Conservation (phyloP, 2,113 vertebrate genomes). For the Rhadina sibilatrix region DNA sequence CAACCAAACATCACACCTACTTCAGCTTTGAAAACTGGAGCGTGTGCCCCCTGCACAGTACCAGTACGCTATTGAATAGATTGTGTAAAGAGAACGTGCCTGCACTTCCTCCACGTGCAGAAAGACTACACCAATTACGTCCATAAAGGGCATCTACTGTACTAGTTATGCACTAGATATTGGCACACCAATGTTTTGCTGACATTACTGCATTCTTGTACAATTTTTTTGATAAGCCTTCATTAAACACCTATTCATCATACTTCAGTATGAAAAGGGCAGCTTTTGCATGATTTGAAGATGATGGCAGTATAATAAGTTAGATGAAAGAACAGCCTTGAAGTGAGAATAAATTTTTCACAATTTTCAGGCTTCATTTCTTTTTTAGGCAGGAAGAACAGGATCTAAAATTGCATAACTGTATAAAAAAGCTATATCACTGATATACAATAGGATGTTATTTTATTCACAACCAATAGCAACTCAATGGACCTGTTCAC, state of each 20-base stretch:
- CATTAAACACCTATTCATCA: conserved; percentile 14
- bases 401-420: neutral
- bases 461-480: neutral
- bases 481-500: neutral
- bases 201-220: neutral
- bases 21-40: neutral
- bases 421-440: neutral
- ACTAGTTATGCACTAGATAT: neutral
- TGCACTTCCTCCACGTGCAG: neutral
- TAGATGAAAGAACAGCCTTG: conserved; percentile 11
- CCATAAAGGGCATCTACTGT: neutral
- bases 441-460: neutral
- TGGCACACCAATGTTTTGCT: neutral
- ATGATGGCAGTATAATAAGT: neutral
- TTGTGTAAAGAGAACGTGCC: neutral
- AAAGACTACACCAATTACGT: neutral
- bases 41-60: rapidly evolving
- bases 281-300: neutral
- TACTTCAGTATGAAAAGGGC: neutral
- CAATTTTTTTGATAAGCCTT: neutral
- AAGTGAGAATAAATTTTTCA: neutral
- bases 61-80: rapidly evolving
- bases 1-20: neutral
- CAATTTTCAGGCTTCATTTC: conserved; percentile 9
- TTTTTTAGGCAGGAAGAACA: neutral